These are phyloP conservation scores for Nibea albiflora DNA, from an alignment of 2,113 vertebrate genomes.

Conservation along the genomic window DNA sequence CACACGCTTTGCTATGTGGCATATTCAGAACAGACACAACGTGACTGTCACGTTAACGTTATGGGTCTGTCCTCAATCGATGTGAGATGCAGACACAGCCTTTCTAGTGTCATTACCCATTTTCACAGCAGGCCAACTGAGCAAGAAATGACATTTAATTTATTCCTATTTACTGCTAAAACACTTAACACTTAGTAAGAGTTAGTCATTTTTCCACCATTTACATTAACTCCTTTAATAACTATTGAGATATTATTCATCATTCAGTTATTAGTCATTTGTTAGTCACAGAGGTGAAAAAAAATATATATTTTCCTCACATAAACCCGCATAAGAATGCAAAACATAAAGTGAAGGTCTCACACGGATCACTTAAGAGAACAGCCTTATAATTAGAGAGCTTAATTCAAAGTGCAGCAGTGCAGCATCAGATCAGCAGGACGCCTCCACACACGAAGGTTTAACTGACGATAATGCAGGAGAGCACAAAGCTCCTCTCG, in stretches of 20 bases:
- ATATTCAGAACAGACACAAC: no score
- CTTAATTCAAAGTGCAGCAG: not conserved
- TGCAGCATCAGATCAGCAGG: not conserved
- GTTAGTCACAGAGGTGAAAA: not conserved
- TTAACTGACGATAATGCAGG: not conserved
- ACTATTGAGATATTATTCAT: not conserved
- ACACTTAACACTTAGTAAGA: not conserved
- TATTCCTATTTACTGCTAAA: not conserved
- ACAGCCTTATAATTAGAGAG: not conserved
- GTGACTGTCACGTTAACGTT: not conserved
- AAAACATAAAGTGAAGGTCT: not conserved
- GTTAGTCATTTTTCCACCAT: not conserved
- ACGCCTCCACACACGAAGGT: not conserved
- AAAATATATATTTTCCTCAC: not conserved
- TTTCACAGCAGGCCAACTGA: conserved; percentile 8
- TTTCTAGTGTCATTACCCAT: not conserved
- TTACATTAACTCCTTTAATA: not conserved
- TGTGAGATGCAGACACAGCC: not conserved
- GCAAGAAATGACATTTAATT: conserved; percentile 2
- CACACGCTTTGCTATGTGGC: no score
- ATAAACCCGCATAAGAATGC: not conserved
- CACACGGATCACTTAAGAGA: not conserved
- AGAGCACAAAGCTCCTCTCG: not conserved
- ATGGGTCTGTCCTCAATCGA: not conserved
- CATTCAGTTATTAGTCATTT: not conserved